phyloP scores from a whole-genome alignment of 2,888 invertebrate genomes.

The Anoplius nigerrimus region DNA sequence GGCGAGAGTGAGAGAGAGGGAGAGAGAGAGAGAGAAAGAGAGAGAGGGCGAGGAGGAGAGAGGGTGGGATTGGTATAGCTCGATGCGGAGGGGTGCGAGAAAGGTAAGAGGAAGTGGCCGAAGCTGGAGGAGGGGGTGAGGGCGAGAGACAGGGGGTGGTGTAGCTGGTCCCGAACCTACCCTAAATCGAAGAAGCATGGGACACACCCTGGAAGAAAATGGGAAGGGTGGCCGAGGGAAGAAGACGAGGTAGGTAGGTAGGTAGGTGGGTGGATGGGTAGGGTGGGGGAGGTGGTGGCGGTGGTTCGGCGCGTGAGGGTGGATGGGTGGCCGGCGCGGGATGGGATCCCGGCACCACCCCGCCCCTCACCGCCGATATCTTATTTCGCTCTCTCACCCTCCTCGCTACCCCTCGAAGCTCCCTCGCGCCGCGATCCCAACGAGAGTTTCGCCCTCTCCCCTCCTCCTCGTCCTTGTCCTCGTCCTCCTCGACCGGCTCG shows the following conservation, averaged over 20 bases:
- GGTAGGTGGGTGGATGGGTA: no score
- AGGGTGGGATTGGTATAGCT: no score
- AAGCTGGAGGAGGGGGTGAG: conserved; percentile 11
- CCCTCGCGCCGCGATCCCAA: conserved; percentile 6
- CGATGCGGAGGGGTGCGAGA: conserved; percentile 3
- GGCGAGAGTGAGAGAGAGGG: not conserved
- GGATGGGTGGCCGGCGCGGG: conserved; percentile 38
- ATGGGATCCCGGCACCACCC: conserved; percentile 33
- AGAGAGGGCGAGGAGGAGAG: not conserved
- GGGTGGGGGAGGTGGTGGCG: conserved; percentile 44
- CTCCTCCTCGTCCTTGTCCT: conserved; percentile 22
- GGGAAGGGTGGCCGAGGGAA: conserved; percentile 40
- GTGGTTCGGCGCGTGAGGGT: conserved; percentile 36
- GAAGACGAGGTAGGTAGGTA: no score
- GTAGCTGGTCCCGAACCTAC: conserved; percentile 61
- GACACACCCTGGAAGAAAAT: conserved; percentile 70
- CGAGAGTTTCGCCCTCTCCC: conserved; percentile 12
- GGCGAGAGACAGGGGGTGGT: conserved; percentile 27
- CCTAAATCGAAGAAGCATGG: conserved; percentile 69
- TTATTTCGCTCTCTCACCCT: conserved; percentile 57
- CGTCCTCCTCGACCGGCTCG: conserved; percentile 19
- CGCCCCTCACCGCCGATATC: conserved; percentile 52
- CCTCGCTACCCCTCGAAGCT: conserved; percentile 24
- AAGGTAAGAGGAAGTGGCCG: not conserved
- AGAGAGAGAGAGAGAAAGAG: not conserved